Conservation (phyloP, 2,797 vertebrate genomes). For the Trachurus trachurus region DNA sequence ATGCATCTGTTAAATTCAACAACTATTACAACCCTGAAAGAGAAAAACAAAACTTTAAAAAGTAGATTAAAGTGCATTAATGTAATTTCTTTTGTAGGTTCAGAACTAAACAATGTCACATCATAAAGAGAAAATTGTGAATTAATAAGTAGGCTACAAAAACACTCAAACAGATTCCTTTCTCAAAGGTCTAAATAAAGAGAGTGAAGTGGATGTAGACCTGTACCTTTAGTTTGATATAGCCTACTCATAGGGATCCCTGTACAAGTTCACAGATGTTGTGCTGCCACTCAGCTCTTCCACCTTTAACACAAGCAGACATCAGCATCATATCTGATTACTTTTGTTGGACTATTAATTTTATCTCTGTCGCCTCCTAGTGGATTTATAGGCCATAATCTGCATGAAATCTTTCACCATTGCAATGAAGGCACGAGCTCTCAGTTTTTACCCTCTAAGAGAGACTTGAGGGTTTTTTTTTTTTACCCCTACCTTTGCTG, state of each 20-base stretch:
- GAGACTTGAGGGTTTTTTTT: not conserved
- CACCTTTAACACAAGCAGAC: conserved; percentile 25
- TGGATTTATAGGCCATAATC: conserved; percentile 45
- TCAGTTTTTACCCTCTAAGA: conserved; percentile 25
- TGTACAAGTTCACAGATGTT: not conserved
- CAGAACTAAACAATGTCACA: too few relatives aligned
- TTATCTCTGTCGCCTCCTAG: conserved; percentile 68
- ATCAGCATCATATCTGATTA: conserved; percentile 63
- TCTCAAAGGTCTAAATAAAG: not conserved
- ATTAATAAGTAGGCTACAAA: not conserved
- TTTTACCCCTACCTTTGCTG: not conserved
- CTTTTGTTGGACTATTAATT: conserved; percentile 47
- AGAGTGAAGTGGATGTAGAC: not conserved
- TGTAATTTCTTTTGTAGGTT: not conserved
- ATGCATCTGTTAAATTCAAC: too few relatives aligned
- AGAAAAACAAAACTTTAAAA: too few relatives aligned
- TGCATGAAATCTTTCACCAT: not conserved
- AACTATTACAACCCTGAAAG: too few relatives aligned
- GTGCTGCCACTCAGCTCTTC: conserved; percentile 15
- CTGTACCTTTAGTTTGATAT: not conserved
- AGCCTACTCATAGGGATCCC: not conserved
- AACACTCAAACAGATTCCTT: not conserved
- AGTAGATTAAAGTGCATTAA: too few relatives aligned
- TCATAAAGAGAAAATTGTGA: too few relatives aligned
- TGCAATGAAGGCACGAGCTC: conserved; percentile 17